Base-by-base conservation (phyloP, 2,888 invertebrate species). In the Liopterus haemorrhoidalis region DNA sequence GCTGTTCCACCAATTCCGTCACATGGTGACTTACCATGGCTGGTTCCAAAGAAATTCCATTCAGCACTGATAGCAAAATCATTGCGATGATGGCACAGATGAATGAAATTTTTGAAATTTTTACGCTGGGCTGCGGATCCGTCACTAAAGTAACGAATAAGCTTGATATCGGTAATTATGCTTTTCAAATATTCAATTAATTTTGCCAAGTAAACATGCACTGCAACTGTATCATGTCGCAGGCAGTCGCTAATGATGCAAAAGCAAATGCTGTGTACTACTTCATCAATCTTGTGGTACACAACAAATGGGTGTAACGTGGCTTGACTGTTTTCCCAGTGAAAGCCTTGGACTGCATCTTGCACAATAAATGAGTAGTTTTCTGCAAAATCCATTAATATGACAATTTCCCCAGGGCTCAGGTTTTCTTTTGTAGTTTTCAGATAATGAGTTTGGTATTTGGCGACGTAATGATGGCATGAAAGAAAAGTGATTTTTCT, bases 331-430 rank as follows among this genome's bases (percentile, higher is more conserved):
- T 54, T 57, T 27, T 54, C 51, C 48, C 50, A 55, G 20, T 55
- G 49, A 22, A 50, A 49, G 5, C 46, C 43, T 16, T 47, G 41
- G 11, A 42, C 50, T 8, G 51, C 52, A 37, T 57, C 37, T 44
- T 53, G 53, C 2, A 54, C 24, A n/a, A 55, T 49, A 33, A 54
- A 56, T 1, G 33, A 35, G 40, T 55, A 57, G 43, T 57, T 57
- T 46, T 55, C 54, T 9, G 55, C 46, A 47, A 53, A 58, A 44
- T 58, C 55, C 21, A 49, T 44, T 18, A 49, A 25, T 3, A 48
- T 50, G 9, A 54, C 1, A 30, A 44, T 38, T 35, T 53, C 50
- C 5, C 41, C 41, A 16, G 25, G 18, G 9, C 5, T 5, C 16
- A 56, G 9, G 8, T 33, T 30, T 8, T 55, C 48, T 47, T 53